A percentile compares a stretch with the other conserved stretches of the same genome.
Evolutionary conservation across 2,888 invertebrate genomes (phyloP).

Genomic region (Tortrix viridana): DNA sequence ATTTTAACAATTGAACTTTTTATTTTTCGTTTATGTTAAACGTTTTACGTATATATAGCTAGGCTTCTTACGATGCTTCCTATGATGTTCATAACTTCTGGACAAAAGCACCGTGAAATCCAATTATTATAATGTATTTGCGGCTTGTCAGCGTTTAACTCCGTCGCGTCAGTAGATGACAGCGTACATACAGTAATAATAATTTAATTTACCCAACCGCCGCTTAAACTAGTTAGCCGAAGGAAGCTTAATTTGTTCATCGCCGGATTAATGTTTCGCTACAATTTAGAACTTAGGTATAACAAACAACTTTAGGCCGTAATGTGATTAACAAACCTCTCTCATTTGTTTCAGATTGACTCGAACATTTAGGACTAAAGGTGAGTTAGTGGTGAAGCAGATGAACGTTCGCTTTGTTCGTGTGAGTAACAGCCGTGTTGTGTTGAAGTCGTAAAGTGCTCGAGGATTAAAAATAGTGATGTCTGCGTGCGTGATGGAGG

Average conservation of each 20-base stretch:
- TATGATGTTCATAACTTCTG: not conserved
- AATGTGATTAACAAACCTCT: not conserved
- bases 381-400: slow-evolving; percentile 25
- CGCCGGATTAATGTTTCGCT: slow-evolving; percentile 12
- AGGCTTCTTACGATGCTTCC: not conserved
- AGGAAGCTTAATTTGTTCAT: slow-evolving; percentile 17
- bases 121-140: not conserved
- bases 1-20: no score
- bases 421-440: slow-evolving; percentile 21
- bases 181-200: slow-evolving; percentile 9
- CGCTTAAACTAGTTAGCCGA: slow-evolving; percentile 14
- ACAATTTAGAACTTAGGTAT: slow-evolving; percentile 11
- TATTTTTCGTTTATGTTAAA: no score
- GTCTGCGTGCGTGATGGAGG: slow-evolving; percentile 77
- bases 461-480: slow-evolving; percentile 58
- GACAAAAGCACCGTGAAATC: not conserved
- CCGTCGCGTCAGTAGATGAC: slow-evolving; percentile 2
- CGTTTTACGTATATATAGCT: no score
- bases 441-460: slow-evolving; percentile 31
- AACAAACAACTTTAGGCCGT: slow-evolving; percentile 3
- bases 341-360: slow-evolving; percentile 28
- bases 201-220: slow-evolving; percentile 18
- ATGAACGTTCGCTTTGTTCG: slow-evolving; percentile 28
- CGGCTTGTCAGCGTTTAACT: slow-evolving; percentile 6
- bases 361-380: slow-evolving; percentile 19